Percentiles rank a stretch among this genome's conserved stretches.
Evolutionary conservation across 2,113 vertebrate species (phyloP).

Genomic region (Trochalopteron elliotii): DNA sequence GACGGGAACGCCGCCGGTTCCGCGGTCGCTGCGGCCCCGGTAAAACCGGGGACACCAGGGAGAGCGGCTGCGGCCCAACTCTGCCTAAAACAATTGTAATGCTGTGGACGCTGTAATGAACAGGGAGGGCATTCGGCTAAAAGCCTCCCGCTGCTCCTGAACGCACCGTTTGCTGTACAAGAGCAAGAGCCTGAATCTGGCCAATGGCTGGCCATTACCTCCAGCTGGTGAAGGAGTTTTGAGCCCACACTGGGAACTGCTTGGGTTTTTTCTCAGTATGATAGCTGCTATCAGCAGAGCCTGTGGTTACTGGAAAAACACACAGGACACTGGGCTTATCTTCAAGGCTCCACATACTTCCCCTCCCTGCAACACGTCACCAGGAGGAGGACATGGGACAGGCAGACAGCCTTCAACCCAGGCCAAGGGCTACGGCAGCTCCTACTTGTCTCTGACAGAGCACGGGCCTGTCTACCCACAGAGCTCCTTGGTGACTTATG

Average conservation of each 20-base stretch:
- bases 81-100: accelerated
- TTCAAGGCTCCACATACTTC: background rate
- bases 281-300: no score
- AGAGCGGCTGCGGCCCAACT: background rate
- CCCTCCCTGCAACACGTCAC: background rate
- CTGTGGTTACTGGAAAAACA: background rate
- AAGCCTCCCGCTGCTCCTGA: background rate
- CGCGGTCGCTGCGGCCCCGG: background rate
- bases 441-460: accelerated
- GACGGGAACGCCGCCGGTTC: background rate
- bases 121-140: background rate
- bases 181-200: background rate
- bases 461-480: accelerated
- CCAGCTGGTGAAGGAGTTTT: accelerated
- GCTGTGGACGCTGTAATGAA: accelerated
- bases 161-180: background rate
- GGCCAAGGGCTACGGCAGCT: background rate
- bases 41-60: no score
- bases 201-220: accelerated
- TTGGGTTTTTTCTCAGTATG: background rate
- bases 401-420: accelerated
- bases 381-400: accelerated
- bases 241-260: background rate
- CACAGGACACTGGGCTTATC: background rate
- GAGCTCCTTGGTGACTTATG: accelerated